These are phyloP conservation scores for Elgaria multicarinata DNA, from an alignment of 2,113 vertebrate species.

Conservation along the genomic window DNA sequence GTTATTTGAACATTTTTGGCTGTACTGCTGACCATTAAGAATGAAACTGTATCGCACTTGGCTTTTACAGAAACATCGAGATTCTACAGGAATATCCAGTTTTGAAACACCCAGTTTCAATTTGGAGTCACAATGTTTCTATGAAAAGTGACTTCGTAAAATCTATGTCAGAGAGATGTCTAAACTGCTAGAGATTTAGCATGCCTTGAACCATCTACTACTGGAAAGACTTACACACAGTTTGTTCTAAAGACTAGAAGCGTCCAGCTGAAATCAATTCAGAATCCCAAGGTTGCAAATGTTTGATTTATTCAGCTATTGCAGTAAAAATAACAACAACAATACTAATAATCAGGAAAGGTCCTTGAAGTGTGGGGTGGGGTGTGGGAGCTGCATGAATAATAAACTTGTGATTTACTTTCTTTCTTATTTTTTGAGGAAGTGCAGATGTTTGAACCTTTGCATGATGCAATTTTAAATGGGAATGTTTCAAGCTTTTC, in stretches of 20 bases:
- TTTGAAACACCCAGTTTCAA: too few species aligned
- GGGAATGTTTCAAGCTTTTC: neutral
- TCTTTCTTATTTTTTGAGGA: neutral
- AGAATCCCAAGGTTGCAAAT: constrained; percentile 8
- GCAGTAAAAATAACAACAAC: neutral
- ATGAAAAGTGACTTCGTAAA: neutral
- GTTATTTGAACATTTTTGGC: neutral
- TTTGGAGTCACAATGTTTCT: too few species aligned
- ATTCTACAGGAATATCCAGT: too few species aligned
- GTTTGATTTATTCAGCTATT: constrained; percentile 1
- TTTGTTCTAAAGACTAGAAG: constrained; percentile 4
- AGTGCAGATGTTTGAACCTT: neutral
- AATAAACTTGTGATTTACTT: neutral
- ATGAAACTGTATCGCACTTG: neutral
- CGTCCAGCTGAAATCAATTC: neutral
- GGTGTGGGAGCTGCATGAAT: neutral
- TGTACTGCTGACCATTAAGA: neutral
- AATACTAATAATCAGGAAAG: neutral
- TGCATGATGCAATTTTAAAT: neutral
- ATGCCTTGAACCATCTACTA: neutral
- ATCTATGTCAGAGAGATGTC: neutral
- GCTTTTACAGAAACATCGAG: neutral
- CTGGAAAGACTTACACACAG: neutral
- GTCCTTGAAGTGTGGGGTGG: neutral
- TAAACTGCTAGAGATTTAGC: neutral